Conservation (phyloP, 2,888 invertebrate genomes). For the Hirtodrosophila duncani region DNA sequence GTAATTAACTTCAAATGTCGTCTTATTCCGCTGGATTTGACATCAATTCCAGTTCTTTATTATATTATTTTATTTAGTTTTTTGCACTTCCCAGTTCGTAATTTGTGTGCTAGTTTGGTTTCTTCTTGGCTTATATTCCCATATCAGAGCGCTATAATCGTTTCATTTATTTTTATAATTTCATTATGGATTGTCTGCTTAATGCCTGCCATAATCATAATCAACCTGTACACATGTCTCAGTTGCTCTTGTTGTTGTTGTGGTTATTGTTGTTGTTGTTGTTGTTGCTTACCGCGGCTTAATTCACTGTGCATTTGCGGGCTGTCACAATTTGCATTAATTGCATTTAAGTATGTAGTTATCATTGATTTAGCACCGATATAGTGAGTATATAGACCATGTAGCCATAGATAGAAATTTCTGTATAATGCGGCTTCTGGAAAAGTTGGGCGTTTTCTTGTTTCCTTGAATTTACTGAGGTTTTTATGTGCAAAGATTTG, state of each 20-base stretch:
- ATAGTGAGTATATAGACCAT: conserved; percentile 28
- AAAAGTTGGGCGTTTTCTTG: conserved; percentile 13
- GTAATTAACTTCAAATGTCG: conserved; percentile 58
- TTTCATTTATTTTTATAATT: conserved; percentile 54
- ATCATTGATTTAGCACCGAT: conserved; percentile 73
- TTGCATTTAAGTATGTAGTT: conserved; percentile 69
- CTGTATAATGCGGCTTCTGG: conserved; percentile 44
- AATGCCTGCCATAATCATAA: conserved; percentile 62
- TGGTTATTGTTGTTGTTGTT: conserved; percentile 27
- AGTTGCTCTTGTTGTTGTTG: conserved; percentile 10
- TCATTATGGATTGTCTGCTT: conserved; percentile 65
- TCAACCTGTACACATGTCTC: conserved; percentile 48
- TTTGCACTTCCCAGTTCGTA: conserved; percentile 45
- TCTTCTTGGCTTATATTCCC: conserved; percentile 16
- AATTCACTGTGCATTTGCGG: conserved; percentile 55
- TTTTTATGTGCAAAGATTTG: conserved; percentile 25
- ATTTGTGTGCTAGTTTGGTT: conserved; percentile 21
- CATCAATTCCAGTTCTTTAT: conserved; percentile 43
- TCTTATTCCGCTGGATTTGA: conserved; percentile 46
- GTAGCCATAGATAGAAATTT: conserved; percentile 31
- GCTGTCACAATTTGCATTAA: conserved; percentile 72
- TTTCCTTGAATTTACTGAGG: too few species aligned
- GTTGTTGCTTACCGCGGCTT: conserved; percentile 26
- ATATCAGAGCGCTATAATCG: conserved; percentile 38
- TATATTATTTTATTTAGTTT: conserved; percentile 9